phyloP scores from a whole-genome alignment of 1,140 invertebrate genomes.

The Nephotettix cincticeps region DNA sequence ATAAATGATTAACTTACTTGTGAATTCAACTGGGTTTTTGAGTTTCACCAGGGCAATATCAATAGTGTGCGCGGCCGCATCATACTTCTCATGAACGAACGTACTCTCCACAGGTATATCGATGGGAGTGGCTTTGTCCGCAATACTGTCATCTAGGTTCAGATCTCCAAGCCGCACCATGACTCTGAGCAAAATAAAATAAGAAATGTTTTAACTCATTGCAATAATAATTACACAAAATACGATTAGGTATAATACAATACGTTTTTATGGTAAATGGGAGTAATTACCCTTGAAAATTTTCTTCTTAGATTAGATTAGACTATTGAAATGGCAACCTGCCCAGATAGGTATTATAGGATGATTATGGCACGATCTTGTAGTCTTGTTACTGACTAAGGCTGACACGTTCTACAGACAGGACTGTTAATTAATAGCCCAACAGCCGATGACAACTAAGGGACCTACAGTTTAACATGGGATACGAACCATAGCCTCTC shows the following conservation, averaged over 20 bases:
- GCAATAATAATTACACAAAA: background rate
- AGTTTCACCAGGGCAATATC: slow-evolving; percentile 53
- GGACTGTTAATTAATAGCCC: no score
- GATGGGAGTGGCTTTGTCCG: slow-evolving; percentile 44
- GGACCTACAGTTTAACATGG: no score
- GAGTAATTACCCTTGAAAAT: background rate
- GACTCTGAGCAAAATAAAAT: slow-evolving; percentile 29
- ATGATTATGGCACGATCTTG: no score
- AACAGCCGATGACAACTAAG: no score
- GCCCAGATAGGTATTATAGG: no score
- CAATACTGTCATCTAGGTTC: slow-evolving; percentile 40
- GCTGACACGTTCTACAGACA: no score
- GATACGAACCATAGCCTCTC: no score
- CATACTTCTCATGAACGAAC: slow-evolving; percentile 47
- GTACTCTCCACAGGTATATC: slow-evolving; percentile 44
- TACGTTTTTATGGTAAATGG: background rate
- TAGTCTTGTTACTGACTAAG: no score
- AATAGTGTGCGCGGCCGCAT: slow-evolving; percentile 47
- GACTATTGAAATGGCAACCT: no score
- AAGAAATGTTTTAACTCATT: background rate
- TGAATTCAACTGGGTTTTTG: slow-evolving; percentile 45
- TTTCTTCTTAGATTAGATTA: no score
- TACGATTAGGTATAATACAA: background rate
- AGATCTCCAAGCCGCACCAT: slow-evolving; percentile 50
- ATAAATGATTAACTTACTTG: slow-evolving; percentile 37